These are phyloP conservation scores for Mesocricetus auratus DNA, from an alignment of 2,113 vertebrate genomes.

Conservation along the genomic window DNA sequence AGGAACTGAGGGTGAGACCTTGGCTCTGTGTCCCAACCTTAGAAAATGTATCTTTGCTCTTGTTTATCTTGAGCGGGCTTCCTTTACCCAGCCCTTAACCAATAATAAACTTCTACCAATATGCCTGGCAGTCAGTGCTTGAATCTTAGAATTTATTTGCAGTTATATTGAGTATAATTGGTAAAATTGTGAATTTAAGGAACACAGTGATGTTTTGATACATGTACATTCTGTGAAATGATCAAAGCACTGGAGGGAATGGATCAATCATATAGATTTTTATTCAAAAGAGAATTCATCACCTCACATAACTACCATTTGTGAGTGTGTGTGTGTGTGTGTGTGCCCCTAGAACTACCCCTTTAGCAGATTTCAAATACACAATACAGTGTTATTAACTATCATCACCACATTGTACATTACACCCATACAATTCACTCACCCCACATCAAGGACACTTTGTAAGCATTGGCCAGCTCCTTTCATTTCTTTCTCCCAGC, in stretches of 20 bases:
- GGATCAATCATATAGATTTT: not conserved
- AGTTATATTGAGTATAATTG: not conserved
- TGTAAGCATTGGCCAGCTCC: not conserved
- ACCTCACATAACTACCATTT: not conserved
- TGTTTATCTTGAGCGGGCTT: not conserved
- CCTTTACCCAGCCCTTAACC: not conserved
- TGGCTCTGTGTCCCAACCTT: not conserved
- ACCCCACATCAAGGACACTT: not conserved
- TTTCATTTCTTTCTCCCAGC: not conserved
- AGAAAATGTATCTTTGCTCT: not conserved
- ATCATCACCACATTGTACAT: not conserved
- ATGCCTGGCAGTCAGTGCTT: not conserved
- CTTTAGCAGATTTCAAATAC: not conserved
- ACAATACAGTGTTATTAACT: not conserved
- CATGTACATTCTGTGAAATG: not conserved
- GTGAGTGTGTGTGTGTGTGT: not conserved
- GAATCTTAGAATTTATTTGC: not conserved
- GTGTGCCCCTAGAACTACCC: not conserved
- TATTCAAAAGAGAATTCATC: not conserved
- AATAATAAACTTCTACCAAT: not conserved
- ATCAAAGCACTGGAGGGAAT: not conserved
- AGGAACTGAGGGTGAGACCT: fast-evolving
- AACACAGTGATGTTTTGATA: not conserved
- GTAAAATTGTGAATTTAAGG: not conserved
- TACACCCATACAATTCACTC: not conserved